Evolutionary conservation across 2,113 vertebrate genomes (phyloP).

Genomic region (Felis chaus): DNA sequence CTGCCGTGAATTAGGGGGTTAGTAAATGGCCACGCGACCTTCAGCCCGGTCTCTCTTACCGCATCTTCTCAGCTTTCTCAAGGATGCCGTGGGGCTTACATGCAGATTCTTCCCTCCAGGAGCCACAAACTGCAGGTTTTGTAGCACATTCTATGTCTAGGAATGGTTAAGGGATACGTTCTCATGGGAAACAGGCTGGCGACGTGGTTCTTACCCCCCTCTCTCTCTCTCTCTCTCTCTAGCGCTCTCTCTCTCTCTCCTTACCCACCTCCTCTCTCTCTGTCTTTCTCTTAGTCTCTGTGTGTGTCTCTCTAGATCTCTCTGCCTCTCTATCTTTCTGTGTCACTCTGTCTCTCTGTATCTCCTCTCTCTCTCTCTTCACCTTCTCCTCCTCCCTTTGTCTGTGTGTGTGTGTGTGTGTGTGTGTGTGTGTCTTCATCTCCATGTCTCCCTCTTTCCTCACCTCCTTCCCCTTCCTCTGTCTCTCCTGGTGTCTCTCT

Average conservation of each 20-base stretch:
- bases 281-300: neutral
- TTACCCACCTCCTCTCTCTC: neutral
- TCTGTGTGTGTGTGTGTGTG: no score
- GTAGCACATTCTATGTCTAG: neutral
- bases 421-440: no score
- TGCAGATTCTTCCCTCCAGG: neutral
- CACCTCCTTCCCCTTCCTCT: no score
- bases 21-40: neutral
- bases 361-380: neutral
- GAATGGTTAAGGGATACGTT: neutral
- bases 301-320: neutral
- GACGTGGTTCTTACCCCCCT: neutral
- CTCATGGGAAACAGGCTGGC: neutral
- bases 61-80: neutral
- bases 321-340: neutral
- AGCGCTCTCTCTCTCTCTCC: neutral
- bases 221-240: neutral
- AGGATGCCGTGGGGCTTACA: rapidly evolving
- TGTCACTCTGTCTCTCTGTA: neutral
- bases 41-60: neutral
- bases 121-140: neutral
- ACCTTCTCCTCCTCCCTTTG: no score
- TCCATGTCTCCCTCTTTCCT: no score
- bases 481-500: no score
- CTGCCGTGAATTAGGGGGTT: neutral